A percentile compares a stretch with the other conserved stretches of the same genome.
These are phyloP conservation scores for Thymelicus lineola DNA, from an alignment of 2,888 invertebrate species.

Conservation along the genomic window DNA sequence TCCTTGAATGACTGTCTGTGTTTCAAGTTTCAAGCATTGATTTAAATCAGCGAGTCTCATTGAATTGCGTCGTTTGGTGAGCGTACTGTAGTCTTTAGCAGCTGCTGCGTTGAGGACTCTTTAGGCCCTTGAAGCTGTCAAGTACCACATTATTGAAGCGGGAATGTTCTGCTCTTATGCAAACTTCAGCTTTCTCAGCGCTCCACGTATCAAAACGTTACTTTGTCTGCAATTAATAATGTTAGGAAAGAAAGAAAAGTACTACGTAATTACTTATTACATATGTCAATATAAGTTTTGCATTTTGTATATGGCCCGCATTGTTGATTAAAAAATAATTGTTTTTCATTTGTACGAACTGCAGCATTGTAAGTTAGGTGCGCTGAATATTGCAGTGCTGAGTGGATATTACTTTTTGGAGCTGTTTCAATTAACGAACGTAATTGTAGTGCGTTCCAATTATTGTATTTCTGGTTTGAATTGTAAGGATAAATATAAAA, in stretches of 20 bases:
- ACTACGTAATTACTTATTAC: background rate
- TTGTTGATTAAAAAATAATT: conserved; percentile 33
- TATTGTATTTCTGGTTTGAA: background rate
- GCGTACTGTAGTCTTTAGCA: conserved; percentile 54
- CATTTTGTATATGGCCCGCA: conserved; percentile 8
- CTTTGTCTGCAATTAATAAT: conserved; percentile 19
- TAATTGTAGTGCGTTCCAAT: background rate
- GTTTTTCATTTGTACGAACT: conserved; percentile 19
- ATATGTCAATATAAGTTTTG: conserved; percentile 8
- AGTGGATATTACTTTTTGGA: conserved; percentile 14
- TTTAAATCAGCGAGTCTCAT: conserved; percentile 28
- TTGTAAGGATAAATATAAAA: background rate
- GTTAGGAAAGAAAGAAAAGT: conserved; percentile 31
- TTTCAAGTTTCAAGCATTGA: conserved; percentile 11
- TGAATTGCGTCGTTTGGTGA: conserved; percentile 27
- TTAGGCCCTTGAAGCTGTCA: conserved; percentile 55
- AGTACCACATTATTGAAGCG: conserved; percentile 53
- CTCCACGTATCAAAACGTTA: conserved; percentile 50
- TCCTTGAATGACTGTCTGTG: background rate
- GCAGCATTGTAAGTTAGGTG: conserved; percentile 21
- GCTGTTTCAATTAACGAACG: background rate
- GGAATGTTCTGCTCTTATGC: conserved; percentile 51
- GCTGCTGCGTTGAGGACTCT: conserved; percentile 65
- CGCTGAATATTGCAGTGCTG: conserved; percentile 4
- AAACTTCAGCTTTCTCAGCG: conserved; percentile 54